Evolutionary conservation across 2,113 vertebrate species (phyloP).

Genomic region (Bubalus kerabau): DNA sequence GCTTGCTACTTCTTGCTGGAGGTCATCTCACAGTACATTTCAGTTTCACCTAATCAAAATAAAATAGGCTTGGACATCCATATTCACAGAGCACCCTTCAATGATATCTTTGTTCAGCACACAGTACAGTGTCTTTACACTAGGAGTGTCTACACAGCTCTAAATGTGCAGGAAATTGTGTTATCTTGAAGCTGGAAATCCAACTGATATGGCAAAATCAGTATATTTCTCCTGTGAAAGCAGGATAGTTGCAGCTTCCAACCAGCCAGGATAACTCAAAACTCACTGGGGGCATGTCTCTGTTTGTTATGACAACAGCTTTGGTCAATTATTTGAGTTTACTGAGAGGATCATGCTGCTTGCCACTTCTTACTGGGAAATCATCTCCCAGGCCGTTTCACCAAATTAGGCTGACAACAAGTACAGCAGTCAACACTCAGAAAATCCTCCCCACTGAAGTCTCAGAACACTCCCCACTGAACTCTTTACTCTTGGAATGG

Average conservation of each 20-base stretch:
- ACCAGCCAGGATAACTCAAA: neutral
- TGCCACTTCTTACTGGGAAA: neutral
- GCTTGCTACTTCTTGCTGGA: neutral
- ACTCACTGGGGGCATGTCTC: neutral
- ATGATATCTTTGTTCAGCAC: neutral
- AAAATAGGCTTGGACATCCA: neutral
- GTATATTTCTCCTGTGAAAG: neutral
- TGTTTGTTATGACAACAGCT: neutral
- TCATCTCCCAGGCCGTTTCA: neutral
- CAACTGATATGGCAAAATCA: neutral
- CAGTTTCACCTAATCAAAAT: neutral
- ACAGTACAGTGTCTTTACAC: neutral
- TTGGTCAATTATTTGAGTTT: neutral
- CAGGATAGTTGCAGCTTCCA: neutral
- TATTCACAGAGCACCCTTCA: neutral
- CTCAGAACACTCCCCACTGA: neutral
- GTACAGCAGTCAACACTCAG: neutral
- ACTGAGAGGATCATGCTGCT: neutral
- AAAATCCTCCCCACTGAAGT: neutral
- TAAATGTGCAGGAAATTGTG: neutral
- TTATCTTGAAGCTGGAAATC: neutral
- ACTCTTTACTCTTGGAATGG: neutral
- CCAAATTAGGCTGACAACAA: neutral
- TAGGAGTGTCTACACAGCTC: neutral
- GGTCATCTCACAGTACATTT: neutral